A percentile compares a stretch with the other conserved stretches of the same genome.
These are phyloP conservation scores for Bombyx mori DNA, from an alignment of 1,140 invertebrate genomes.

Conservation along the genomic window DNA sequence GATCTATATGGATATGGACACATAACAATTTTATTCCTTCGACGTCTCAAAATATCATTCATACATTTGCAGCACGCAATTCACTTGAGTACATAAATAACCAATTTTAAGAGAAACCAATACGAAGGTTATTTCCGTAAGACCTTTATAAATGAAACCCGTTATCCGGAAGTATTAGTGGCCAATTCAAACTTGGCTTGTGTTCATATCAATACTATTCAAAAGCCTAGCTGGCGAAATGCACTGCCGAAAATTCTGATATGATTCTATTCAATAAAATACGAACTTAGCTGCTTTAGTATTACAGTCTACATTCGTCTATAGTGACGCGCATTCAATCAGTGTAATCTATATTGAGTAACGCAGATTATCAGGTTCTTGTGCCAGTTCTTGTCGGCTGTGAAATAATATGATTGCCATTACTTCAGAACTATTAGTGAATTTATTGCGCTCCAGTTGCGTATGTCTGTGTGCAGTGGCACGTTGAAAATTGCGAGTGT, in stretches of 20 bases:
- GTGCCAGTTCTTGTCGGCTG: constrained; percentile 12
- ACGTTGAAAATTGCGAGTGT: constrained; percentile 11
- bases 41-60: too few species aligned
- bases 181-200: constrained; percentile 19
- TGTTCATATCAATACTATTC: constrained; percentile 18
- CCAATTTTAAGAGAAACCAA: too few species aligned
- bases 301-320: too few species aligned
- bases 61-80: too few species aligned
- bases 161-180: constrained; percentile 9
- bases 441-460: constrained; percentile 30
- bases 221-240: constrained; percentile 22
- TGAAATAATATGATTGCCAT: constrained; percentile 27
- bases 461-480: constrained; percentile 15
- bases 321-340: constrained; percentile 10
- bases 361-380: constrained; percentile 14
- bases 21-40: too few species aligned
- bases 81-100: too few species aligned
- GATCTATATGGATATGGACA: too few species aligned
- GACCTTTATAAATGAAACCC: constrained; percentile 11
- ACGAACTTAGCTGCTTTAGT: neutral
- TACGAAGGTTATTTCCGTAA: constrained; percentile 4
- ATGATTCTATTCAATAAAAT: neutral
- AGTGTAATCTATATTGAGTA: constrained; percentile 18
- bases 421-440: constrained; percentile 16
- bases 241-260: constrained; percentile 10